phyloP scores from a whole-genome alignment of 1,140 invertebrate species.

The Trichomalopsis sarcophagae region DNA sequence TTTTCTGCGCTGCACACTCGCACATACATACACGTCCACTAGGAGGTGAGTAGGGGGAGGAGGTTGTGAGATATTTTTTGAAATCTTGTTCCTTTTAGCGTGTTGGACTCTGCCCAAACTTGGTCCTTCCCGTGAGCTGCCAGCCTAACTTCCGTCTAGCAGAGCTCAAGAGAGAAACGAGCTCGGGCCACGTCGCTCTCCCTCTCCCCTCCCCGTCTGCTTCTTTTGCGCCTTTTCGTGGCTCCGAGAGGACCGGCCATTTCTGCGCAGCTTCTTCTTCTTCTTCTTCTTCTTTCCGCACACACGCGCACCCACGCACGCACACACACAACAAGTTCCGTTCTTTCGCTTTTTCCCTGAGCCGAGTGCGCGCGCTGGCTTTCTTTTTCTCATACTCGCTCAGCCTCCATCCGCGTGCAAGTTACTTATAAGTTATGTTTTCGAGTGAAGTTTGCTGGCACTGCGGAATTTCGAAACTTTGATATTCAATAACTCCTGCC shows the following conservation, averaged over 20 bases:
- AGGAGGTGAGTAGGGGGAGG: background rate
- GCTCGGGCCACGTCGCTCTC: background rate
- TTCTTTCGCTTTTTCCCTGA: constrained; percentile 39
- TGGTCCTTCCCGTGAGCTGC: constrained; percentile 19
- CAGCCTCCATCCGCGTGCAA: constrained; percentile 33
- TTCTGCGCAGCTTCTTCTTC: background rate
- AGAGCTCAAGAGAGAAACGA: constrained; percentile 17
- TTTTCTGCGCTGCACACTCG: background rate
- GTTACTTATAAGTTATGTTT: constrained; percentile 69
- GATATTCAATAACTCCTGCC: constrained; percentile 66
- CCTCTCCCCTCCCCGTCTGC: background rate
- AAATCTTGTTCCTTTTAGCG: constrained; percentile 38
- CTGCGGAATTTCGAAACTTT: constrained; percentile 67
- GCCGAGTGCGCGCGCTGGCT: background rate
- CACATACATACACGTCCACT: background rate
- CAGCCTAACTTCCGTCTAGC: constrained; percentile 39
- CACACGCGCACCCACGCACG: background rate
- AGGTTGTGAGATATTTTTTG: constrained; percentile 32
- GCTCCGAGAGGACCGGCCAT: constrained; percentile 16
- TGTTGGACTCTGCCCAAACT: constrained; percentile 39
- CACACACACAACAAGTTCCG: constrained; percentile 35
- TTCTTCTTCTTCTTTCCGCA: constrained; percentile 1
- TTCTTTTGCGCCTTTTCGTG: constrained; percentile 27
- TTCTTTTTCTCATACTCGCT: constrained; percentile 39
- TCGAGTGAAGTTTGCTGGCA: constrained; percentile 66